phyloP scores from a whole-genome alignment of 2,888 invertebrate genomes.

The Orchestes rusci region DNA sequence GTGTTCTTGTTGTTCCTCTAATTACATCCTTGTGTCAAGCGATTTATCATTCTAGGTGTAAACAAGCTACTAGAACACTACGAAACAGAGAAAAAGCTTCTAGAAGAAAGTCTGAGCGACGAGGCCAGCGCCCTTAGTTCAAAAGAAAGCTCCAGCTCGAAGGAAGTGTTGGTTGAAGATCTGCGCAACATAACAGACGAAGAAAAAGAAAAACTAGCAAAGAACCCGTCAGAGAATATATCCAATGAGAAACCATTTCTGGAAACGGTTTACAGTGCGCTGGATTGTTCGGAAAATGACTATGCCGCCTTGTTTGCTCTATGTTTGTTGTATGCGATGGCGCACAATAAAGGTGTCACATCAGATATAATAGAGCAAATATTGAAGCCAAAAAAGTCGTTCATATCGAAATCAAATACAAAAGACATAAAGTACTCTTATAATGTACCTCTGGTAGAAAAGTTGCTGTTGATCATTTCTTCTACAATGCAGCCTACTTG shows the following conservation, averaged over 20 bases:
- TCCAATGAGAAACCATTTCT: slow-evolving; percentile 70
- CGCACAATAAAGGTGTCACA: slow-evolving; percentile 85
- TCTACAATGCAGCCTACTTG: slow-evolving; percentile 85
- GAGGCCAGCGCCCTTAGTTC: slow-evolving; percentile 28
- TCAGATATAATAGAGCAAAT: slow-evolving; percentile 74
- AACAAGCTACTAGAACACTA: slow-evolving; percentile 41
- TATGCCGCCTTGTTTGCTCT: slow-evolving; percentile 87
- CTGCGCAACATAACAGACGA: slow-evolving; percentile 85
- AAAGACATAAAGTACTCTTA: slow-evolving; percentile 53
- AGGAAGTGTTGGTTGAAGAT: slow-evolving; percentile 42
- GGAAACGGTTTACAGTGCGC: slow-evolving; percentile 77
- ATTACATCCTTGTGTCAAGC: no score
- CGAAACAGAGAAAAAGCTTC: slow-evolving; percentile 33
- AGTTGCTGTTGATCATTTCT: slow-evolving; percentile 73
- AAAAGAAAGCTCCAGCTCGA: slow-evolving; percentile 33
- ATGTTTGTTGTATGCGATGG: slow-evolving; percentile 87
- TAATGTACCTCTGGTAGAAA: slow-evolving; percentile 75
- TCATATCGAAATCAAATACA: slow-evolving; percentile 33
- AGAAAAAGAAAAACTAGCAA: slow-evolving; percentile 57
- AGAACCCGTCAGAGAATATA: slow-evolving; percentile 37
- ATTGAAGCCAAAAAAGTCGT: slow-evolving; percentile 52
- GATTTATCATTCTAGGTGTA: slow-evolving; percentile 24
- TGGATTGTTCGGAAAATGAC: slow-evolving; percentile 90
- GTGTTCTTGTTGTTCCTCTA: no score
- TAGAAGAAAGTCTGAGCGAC: slow-evolving; percentile 27